These are phyloP conservation scores for Poeciliopsis presidionis DNA, from an alignment of 2,797 vertebrate species.

Conservation along the genomic window DNA sequence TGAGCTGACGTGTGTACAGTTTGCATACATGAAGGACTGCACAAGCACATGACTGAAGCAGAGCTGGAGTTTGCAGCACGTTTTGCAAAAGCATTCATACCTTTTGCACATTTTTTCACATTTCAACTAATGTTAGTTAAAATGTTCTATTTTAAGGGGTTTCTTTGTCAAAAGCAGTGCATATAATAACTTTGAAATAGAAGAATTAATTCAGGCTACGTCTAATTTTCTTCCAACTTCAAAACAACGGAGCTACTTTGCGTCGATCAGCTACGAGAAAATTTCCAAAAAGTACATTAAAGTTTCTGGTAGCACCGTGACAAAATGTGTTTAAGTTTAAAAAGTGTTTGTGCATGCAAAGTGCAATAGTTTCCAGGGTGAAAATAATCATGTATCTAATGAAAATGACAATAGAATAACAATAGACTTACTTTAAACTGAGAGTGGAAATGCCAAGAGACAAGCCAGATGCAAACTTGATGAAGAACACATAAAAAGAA, in stretches of 20 bases:
- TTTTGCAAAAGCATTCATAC: background rate
- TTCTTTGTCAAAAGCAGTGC: background rate
- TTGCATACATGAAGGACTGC: constrained; percentile 31
- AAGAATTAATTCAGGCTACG: background rate
- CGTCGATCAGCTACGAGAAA: background rate
- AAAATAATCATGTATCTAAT: background rate
- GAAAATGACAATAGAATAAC: background rate
- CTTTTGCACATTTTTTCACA: background rate
- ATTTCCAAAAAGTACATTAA: background rate
- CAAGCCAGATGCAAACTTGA: constrained; percentile 93
- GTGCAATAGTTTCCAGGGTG: background rate
- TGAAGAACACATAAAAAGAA: constrained; percentile 97
- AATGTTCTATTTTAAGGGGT: background rate
- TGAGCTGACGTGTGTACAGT: constrained; percentile 23
- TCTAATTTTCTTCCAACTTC: background rate
- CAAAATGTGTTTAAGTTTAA: background rate
- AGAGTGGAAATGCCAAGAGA: constrained; percentile 94
- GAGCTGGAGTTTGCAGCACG: background rate
- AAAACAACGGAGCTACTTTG: background rate
- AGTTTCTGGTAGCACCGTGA: background rate
- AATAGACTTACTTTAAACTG: constrained; percentile 87
- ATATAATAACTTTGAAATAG: background rate
- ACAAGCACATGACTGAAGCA: constrained; percentile 36
- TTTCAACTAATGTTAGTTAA: background rate
- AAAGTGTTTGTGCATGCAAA: background rate